Evolutionary conservation across 2,113 vertebrate genomes (phyloP).

Genomic region (Lampris incognitus): DNA sequence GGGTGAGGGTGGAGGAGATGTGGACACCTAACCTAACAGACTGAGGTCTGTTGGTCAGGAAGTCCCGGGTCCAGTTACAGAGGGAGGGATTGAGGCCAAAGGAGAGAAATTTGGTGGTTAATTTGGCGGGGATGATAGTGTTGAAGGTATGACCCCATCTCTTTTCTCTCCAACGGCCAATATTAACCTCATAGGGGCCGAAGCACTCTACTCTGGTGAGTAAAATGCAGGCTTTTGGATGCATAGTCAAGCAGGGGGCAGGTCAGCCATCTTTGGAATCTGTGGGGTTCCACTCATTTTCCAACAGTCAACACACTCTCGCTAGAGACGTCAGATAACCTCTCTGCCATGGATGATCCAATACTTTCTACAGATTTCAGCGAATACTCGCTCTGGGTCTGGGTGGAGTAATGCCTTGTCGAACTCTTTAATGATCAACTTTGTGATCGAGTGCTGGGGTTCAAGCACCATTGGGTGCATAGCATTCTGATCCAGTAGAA

Average conservation of each 20-base stretch:
- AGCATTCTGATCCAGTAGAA: neutral
- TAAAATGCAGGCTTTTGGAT: constrained; percentile 13
- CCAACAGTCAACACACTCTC: neutral
- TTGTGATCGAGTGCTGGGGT: constrained; percentile 9
- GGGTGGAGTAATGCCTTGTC: constrained; percentile 21
- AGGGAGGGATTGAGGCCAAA: too few relatives aligned
- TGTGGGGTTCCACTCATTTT: neutral
- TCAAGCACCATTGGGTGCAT: constrained; percentile 29
- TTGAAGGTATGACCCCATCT: constrained; percentile 14
- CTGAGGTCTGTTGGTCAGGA: too few relatives aligned
- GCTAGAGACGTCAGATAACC: constrained; percentile 4
- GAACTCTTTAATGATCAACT: constrained; percentile 5
- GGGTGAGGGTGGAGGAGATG: too few relatives aligned
- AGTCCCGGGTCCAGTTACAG: too few relatives aligned
- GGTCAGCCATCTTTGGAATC: constrained; percentile 11
- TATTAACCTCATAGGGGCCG: neutral
- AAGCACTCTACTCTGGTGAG: neutral
- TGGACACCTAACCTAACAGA: too few relatives aligned
- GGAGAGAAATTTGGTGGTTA: too few relatives aligned
- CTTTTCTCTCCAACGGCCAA: neutral
- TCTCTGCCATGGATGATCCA: constrained; percentile 15
- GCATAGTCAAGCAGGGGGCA: neutral
- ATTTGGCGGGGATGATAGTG: too few relatives aligned
- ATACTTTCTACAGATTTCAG: constrained; percentile 18
- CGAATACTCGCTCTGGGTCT: constrained; percentile 9